These are phyloP conservation scores for Pongo abelii DNA, from an alignment of 2,113 vertebrate genomes.

Conservation along the genomic window DNA sequence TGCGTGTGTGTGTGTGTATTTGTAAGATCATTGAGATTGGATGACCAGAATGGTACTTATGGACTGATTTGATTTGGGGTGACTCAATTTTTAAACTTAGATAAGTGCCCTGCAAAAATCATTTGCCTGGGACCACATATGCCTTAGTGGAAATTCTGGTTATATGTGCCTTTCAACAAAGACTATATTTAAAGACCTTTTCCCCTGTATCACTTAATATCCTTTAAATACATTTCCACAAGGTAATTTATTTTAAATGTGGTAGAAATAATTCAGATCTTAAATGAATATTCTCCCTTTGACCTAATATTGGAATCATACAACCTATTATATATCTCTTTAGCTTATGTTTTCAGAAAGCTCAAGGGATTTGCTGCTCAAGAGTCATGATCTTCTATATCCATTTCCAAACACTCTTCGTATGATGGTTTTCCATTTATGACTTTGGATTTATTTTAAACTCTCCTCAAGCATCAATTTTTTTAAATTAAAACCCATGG, in stretches of 20 bases:
- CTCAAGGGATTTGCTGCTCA: neutral
- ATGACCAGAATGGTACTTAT: neutral
- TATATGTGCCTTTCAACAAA: neutral
- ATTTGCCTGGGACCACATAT: neutral
- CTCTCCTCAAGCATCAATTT: neutral
- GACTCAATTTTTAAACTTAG: neutral
- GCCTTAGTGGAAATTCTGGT: neutral
- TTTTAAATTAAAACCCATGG: neutral
- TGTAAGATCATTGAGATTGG: neutral
- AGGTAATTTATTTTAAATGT: neutral
- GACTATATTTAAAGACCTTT: neutral
- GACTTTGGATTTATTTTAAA: neutral
- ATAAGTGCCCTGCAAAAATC: neutral
- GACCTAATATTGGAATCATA: neutral
- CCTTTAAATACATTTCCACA: neutral
- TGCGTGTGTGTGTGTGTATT: too few relatives aligned
- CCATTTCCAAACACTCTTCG: neutral
- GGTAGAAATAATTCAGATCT: neutral
- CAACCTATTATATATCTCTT: neutral
- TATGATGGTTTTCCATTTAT: neutral
- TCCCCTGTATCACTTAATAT: neutral
- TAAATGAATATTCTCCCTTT: neutral
- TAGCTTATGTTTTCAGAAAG: neutral
- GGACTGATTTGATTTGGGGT: neutral
- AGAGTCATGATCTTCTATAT: neutral